These are phyloP conservation scores for Camptogramma bilineatum DNA, from an alignment of 2,888 invertebrate species.

Conservation along the genomic window DNA sequence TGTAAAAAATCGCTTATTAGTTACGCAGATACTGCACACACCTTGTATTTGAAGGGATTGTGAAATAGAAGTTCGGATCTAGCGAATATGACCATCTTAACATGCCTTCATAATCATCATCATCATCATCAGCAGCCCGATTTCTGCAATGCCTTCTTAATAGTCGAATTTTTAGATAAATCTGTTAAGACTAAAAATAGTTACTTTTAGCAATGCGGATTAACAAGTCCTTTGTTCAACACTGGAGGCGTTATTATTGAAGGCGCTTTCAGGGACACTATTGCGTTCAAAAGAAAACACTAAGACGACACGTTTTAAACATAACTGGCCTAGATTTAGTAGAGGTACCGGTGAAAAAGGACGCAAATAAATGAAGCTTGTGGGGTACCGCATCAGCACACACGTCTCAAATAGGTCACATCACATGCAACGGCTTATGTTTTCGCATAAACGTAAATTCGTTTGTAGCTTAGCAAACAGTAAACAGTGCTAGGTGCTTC, in stretches of 20 bases:
- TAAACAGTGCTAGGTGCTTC: constrained; percentile 37
- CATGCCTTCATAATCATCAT: background rate
- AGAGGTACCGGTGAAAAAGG: background rate
- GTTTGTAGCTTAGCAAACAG: constrained; percentile 18
- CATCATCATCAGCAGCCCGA: too few relatives aligned
- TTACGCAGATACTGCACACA: background rate
- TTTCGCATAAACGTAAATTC: constrained; percentile 23
- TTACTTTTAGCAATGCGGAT: too few relatives aligned
- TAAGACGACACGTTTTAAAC: background rate
- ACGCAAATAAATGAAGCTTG: background rate
- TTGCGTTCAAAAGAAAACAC: background rate
- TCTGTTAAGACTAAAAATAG: too few relatives aligned
- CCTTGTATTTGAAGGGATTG: background rate
- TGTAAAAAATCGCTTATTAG: background rate
- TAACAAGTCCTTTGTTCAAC: too few relatives aligned
- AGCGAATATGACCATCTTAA: background rate
- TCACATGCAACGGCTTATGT: constrained; percentile 1
- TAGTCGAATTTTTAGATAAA: too few relatives aligned
- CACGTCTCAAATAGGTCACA: constrained; percentile 1
- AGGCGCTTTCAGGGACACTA: background rate
- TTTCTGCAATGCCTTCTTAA: too few relatives aligned
- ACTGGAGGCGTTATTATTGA: too few relatives aligned
- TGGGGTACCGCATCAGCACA: background rate
- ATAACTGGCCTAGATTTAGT: background rate
- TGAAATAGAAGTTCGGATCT: background rate